Evolutionary conservation across 2,113 vertebrate species (phyloP).

Genomic region (Elaphurus davidianus): DNA sequence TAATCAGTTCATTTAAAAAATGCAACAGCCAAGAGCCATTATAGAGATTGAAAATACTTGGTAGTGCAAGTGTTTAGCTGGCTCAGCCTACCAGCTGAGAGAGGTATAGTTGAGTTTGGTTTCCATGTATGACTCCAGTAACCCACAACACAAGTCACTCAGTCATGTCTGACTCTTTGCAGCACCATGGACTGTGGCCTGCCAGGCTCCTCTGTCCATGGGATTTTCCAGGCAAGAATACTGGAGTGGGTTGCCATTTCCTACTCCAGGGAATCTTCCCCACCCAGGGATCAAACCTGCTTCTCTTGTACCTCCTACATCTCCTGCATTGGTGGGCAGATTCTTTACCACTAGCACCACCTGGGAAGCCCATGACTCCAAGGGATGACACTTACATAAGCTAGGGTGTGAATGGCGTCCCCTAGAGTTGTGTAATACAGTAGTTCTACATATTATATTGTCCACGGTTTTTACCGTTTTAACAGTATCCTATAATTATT

Average conservation of each 20-base stretch:
- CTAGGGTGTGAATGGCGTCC: neutral
- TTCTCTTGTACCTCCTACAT: neutral
- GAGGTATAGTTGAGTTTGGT: neutral
- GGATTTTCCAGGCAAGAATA: neutral
- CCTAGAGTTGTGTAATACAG: neutral
- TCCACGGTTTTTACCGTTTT: neutral
- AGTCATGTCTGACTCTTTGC: neutral
- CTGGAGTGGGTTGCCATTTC: neutral
- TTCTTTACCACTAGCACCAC: neutral
- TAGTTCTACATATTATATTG: neutral
- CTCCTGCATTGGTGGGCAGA: neutral
- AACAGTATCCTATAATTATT: neutral
- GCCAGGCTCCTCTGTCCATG: neutral
- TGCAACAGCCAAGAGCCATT: neutral
- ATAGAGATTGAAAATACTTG: neutral
- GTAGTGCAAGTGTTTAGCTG: neutral
- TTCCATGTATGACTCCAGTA: neutral
- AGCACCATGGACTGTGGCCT: neutral
- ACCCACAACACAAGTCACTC: neutral
- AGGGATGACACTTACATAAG: neutral
- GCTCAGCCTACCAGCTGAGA: neutral
- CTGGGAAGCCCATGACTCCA: neutral
- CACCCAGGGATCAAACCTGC: neutral
- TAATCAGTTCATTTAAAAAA: slow-evolving; percentile 53
- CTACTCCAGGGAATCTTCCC: neutral